phyloP scores from a whole-genome alignment of 2,888 invertebrate genomes.

The Mamestra brassicae region DNA sequence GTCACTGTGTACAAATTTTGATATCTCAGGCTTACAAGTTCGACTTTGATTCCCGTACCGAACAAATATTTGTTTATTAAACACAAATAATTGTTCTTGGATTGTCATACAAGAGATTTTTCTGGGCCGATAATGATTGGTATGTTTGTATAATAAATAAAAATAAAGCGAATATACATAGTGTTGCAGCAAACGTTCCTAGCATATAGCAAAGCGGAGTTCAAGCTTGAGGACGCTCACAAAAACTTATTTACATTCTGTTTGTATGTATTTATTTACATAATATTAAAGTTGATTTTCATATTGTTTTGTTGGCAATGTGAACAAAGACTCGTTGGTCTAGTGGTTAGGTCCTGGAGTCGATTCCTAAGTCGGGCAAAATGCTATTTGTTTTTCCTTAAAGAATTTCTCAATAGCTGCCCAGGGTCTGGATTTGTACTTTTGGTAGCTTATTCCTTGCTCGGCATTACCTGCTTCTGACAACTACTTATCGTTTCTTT shows the following conservation, averaged over 20 bases:
- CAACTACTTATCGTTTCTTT: no score
- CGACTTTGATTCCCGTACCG: neutral
- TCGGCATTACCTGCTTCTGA: no score
- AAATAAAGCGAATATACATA: slow-evolving; percentile 42
- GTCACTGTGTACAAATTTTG: neutral
- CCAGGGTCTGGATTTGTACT: no score
- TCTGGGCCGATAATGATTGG: neutral
- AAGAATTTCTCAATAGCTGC: neutral
- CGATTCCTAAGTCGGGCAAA: no score
- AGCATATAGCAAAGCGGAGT: slow-evolving; percentile 58
- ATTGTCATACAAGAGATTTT: neutral
- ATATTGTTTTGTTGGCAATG: neutral
- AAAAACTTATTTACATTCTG: slow-evolving; percentile 56
- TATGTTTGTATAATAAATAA: slow-evolving; percentile 21
- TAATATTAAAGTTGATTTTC: slow-evolving; percentile 33
- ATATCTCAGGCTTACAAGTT: no score
- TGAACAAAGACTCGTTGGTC: neutral
- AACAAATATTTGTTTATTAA: neutral
- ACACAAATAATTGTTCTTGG: neutral
- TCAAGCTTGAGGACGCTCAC: slow-evolving; percentile 45
- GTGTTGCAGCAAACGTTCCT: slow-evolving; percentile 45
- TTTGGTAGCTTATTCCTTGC: no score
- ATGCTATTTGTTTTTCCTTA: neutral
- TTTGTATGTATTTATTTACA: slow-evolving; percentile 44
- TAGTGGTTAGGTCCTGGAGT: neutral